Conservation (phyloP, 1,140 invertebrate genomes). For the Zaprionus nigranus region DNA sequence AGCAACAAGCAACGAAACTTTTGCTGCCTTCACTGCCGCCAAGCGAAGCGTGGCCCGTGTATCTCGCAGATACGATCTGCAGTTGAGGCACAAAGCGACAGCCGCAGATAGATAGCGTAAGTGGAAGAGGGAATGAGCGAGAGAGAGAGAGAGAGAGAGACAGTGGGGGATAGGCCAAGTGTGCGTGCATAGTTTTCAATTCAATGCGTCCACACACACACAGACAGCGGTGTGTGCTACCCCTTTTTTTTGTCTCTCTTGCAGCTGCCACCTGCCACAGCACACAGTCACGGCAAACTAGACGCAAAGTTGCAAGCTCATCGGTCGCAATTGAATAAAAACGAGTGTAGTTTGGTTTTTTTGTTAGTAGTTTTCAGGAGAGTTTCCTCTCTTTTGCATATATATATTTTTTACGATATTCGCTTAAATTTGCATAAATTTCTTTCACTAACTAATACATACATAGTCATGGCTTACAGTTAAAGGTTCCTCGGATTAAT, state of each 20-base stretch:
- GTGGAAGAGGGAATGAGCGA: neutral
- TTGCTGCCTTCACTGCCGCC: slow-evolving; percentile 31
- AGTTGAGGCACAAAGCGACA: slow-evolving; percentile 13
- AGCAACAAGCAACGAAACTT: slow-evolving; percentile 52
- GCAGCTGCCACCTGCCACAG: slow-evolving; percentile 35
- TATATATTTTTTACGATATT: slow-evolving; percentile 58
- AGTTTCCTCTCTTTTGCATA: slow-evolving; percentile 49
- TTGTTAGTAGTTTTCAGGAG: slow-evolving; percentile 47
- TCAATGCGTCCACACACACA: slow-evolving; percentile 43
- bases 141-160: neutral
- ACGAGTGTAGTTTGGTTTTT: slow-evolving; percentile 16
- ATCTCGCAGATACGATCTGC: slow-evolving; percentile 40
- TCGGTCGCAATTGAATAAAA: slow-evolving; percentile 33
- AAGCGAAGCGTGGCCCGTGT: slow-evolving; percentile 44
- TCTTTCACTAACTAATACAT: slow-evolving; percentile 77
- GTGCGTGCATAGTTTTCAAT: slow-evolving; percentile 58
- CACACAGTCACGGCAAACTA: slow-evolving; percentile 33
- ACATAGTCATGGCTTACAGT: slow-evolving; percentile 60
- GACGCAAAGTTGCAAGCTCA: slow-evolving; percentile 55
- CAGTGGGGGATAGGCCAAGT: neutral
- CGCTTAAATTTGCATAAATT: slow-evolving; percentile 73
- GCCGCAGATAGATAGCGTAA: neutral
- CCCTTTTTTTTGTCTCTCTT: slow-evolving; percentile 35
- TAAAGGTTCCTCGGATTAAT: slow-evolving; percentile 39
- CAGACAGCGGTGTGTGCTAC: slow-evolving; percentile 4